phyloP scores from a whole-genome alignment of 2,113 vertebrate species.

The Cariama cristata region DNA sequence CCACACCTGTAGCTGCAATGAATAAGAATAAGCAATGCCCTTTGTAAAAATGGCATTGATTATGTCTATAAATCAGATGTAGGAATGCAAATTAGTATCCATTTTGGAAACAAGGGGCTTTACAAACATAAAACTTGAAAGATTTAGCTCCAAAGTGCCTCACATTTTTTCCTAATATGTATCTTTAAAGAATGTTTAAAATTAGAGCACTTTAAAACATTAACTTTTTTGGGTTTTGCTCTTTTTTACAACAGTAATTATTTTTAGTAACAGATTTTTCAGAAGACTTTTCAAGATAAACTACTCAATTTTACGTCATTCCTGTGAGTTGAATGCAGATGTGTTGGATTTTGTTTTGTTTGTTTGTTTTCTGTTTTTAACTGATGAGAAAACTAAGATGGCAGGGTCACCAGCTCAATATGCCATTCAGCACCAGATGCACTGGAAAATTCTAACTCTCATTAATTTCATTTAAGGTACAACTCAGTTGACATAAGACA shows the following conservation, averaged over 20 bases:
- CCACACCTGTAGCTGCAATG: neutral
- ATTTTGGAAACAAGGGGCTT: neutral
- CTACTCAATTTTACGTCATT: neutral
- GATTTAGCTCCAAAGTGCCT: neutral
- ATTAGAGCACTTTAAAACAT: neutral
- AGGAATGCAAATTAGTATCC: neutral
- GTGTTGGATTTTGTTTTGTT: neutral
- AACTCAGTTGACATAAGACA: neutral
- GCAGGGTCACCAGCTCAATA: neutral
- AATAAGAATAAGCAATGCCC: neutral
- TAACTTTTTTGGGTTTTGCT: neutral
- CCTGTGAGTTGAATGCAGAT: neutral
- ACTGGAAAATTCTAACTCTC: neutral
- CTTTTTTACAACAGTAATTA: neutral
- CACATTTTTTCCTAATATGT: neutral
- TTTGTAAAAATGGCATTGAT: neutral
- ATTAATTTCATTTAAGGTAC: neutral
- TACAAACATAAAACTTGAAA: neutral
- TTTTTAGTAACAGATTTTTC: neutral
- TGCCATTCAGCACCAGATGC: neutral
- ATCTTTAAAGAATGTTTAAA: neutral
- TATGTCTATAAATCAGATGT: neutral
- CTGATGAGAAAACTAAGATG: neutral
- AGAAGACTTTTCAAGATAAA: neutral
- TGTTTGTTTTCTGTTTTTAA: neutral